These are phyloP conservation scores for Gopherus evgoodei DNA, from an alignment of 2,113 vertebrate species.

Conservation along the genomic window DNA sequence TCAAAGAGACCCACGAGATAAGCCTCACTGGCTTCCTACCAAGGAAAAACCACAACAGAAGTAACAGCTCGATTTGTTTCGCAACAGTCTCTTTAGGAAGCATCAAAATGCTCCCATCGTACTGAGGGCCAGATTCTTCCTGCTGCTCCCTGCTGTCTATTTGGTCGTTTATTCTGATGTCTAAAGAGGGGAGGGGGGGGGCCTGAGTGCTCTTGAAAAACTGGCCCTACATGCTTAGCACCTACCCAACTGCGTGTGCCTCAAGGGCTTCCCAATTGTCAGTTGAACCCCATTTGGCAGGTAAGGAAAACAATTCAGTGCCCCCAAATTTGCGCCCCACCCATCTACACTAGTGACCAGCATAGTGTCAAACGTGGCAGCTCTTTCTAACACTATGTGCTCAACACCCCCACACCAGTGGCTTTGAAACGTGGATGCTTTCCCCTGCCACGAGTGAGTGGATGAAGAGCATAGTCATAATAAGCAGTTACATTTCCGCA, in stretches of 20 bases:
- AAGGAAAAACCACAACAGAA: not conserved
- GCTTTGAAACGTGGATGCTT: not conserved
- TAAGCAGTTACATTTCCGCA: not conserved
- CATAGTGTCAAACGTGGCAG: not conserved
- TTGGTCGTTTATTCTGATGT: not conserved
- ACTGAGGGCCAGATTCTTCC: not conserved
- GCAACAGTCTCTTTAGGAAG: not conserved
- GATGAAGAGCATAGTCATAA: not conserved
- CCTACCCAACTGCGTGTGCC: not conserved
- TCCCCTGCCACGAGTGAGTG: not conserved
- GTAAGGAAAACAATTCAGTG: not conserved
- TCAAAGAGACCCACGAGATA: conserved; percentile 80
- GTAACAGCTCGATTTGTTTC: not conserved
- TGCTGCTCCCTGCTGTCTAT: not conserved
- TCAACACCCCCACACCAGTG: not conserved
- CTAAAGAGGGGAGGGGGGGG: not conserved
- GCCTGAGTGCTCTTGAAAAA: not conserved
- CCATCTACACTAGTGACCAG: not conserved
- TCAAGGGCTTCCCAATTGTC: not conserved
- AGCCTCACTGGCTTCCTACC: conserved; percentile 70
- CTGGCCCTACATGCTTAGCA: not conserved
- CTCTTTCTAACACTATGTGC: not conserved
- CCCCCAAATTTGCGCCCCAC: not conserved
- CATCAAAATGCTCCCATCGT: not conserved
- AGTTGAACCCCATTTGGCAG: not conserved